Base-by-base conservation (phyloP, 2,888 invertebrate genomes). In the Peribatodes rhomboidaria region DNA sequence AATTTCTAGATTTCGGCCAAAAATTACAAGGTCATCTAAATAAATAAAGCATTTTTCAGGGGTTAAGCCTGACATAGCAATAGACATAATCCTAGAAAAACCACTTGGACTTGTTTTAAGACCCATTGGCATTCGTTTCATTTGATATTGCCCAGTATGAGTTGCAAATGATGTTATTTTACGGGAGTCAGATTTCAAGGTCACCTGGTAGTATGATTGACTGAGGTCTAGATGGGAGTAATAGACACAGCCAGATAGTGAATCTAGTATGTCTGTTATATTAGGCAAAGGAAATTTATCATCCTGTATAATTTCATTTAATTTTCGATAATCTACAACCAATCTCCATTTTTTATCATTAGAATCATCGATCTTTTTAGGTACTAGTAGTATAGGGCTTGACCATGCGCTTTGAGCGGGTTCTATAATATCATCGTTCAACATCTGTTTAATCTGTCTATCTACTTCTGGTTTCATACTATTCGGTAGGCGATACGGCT, bases 401-500 rank as follows among this genome's bases (percentile, higher is more conserved):
- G 68, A 64, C 73, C 73, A 75, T 2, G 65, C 69, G 27, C 66
- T 67, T 14, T 16, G 16, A 11, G 56, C 6, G 27, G 37, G 22
- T 46, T 70, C 69, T 47, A 75, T 72, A 20, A 72, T 69, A 31
- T 53, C 68, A 1, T 73, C 47, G 4, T 58, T 18, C 50, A 71
- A 33, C 69, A 74, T 68, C 22, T 65, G 16, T 9, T 63, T 10
- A 9, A 76, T 46, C 49, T 72, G 71, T 31, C 47, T 71, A 2
- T 69, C 35, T 20, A 74, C 61, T 65, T 74, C 70, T 0, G 11
- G 1, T 58, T 68, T 69, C n/a, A n/a, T n/a, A n/a, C n/a, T n/a
- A n/a, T n/a, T n/a, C 39, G 76, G 73, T 20, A 72, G 46, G 11
- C 74, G 63, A 42, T 74, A 73, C 0, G 70, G 69, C 49, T 74